Conservation (phyloP, 1,140 invertebrate genomes). For the Drosophila sucinea region DNA sequence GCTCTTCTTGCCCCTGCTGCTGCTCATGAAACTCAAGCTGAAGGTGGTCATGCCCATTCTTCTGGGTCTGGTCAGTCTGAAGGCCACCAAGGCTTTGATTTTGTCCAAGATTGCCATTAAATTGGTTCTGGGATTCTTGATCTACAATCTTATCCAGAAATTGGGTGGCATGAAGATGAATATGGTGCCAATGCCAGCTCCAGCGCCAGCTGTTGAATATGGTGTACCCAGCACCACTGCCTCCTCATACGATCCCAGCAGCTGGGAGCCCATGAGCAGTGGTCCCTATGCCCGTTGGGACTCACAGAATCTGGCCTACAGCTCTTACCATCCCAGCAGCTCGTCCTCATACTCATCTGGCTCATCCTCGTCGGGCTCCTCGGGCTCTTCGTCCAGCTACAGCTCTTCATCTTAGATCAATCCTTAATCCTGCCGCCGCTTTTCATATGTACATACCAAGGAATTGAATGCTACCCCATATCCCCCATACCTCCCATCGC, state of each 20-base stretch:
- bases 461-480: slow-evolving; percentile 31
- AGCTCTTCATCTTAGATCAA: slow-evolving; percentile 71
- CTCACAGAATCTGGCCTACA: slow-evolving; percentile 89
- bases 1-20: slow-evolving; percentile 89
- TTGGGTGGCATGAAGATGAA: slow-evolving; percentile 89
- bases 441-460: slow-evolving; percentile 69
- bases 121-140: slow-evolving; percentile 90
- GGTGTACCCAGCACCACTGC: slow-evolving; percentile 87
- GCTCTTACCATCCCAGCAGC: slow-evolving; percentile 88
- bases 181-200: slow-evolving; percentile 85
- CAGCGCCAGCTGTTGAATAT: slow-evolving; percentile 85
- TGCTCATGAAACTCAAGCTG: slow-evolving; percentile 92
- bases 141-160: slow-evolving; percentile 90
- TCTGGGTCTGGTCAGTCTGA: slow-evolving; percentile 89
- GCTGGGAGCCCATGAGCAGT: slow-evolving; percentile 87
- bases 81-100: slow-evolving; percentile 91
- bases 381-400: slow-evolving; percentile 64
- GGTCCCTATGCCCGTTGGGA: slow-evolving; percentile 91
- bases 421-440: slow-evolving; percentile 36
- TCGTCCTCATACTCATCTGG: slow-evolving; percentile 85
- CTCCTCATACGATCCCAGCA: slow-evolving; percentile 87
- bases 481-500: background rate
- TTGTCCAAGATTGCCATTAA: slow-evolving; percentile 92
- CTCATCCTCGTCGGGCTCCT: slow-evolving; percentile 78
- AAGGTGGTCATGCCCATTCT: slow-evolving; percentile 93